Conservation (phyloP, 2,113 vertebrate species). For the Triplophysa tibetana region DNA sequence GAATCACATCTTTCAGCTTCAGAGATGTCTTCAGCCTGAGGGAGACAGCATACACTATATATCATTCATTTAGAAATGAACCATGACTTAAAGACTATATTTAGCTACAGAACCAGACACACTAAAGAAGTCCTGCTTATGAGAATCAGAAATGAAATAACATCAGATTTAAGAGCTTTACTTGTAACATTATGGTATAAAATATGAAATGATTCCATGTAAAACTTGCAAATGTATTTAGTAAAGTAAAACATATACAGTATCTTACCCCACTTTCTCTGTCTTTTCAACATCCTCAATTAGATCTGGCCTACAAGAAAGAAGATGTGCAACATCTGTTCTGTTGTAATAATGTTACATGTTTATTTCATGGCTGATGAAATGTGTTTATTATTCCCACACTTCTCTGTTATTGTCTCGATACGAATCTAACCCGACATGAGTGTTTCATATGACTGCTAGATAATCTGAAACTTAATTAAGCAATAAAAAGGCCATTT, state of each 20-base stretch:
- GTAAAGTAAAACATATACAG: background rate
- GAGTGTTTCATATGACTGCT: too few relatives aligned
- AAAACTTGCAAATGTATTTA: background rate
- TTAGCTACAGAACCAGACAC: background rate
- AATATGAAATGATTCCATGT: background rate
- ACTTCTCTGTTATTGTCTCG: too few relatives aligned
- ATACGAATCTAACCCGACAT: too few relatives aligned
- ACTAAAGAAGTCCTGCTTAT: background rate
- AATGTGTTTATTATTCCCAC: too few relatives aligned
- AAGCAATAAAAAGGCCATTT: too few relatives aligned
- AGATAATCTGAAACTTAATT: too few relatives aligned
- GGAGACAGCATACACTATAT: slow-evolving; percentile 10
- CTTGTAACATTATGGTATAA: too few relatives aligned
- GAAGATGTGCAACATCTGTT: background rate
- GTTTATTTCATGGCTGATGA: too few relatives aligned
- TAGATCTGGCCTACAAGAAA: slow-evolving; percentile 67
- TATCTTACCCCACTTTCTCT: slow-evolving; percentile 63
- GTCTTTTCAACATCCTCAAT: slow-evolving; percentile 63
- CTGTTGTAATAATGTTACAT: background rate
- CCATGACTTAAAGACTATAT: background rate
- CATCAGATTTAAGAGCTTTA: too few relatives aligned
- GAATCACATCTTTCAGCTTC: slow-evolving; percentile 73
- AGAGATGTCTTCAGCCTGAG: slow-evolving; percentile 57
- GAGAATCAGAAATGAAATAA: background rate
- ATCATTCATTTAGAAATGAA: background rate